A percentile compares a stretch with the other conserved stretches of the same genome.
Evolutionary conservation across 2,113 vertebrate species (phyloP).

Genomic region (Pseudois nayaur): DNA sequence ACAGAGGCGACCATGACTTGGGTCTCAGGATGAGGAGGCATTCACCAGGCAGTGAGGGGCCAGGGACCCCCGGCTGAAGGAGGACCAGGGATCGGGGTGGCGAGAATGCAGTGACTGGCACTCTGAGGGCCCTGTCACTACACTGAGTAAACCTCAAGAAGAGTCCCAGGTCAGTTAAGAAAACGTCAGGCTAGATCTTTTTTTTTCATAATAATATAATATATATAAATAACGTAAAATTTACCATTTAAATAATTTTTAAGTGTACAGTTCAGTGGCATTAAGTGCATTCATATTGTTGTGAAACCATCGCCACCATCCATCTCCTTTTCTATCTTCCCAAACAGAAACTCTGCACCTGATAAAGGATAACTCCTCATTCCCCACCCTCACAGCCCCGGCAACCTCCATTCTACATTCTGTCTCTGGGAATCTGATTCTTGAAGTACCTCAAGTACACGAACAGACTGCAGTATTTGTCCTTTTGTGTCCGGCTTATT

Average conservation of each 20-base stretch:
- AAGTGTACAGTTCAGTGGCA: not conserved
- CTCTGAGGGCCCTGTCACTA: not conserved
- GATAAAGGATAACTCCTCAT: not conserved
- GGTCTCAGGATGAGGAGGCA: not conserved
- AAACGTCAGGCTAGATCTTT: not conserved
- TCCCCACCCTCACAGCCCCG: not conserved
- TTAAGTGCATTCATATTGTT: not conserved
- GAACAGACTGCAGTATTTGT: not conserved
- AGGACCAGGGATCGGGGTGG: not conserved
- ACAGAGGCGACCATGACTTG: not conserved
- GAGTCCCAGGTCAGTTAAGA: not conserved
- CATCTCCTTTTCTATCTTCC: not conserved
- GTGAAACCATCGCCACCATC: not conserved
- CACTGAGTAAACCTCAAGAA: not conserved
- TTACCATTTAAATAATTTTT: not conserved
- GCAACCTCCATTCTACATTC: not conserved
- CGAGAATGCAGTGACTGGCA: not conserved
- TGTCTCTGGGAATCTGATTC: not conserved
- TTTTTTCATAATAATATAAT: not conserved
- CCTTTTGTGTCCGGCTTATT: not conserved
- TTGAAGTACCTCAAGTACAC: not conserved
- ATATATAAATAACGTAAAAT: not conserved
- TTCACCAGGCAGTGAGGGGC: not conserved
- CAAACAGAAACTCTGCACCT: not conserved
- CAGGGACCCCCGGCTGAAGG: not conserved